Base-by-base conservation (phyloP, 2,113 vertebrate species). In the Lepisosteus osseus region DNA sequence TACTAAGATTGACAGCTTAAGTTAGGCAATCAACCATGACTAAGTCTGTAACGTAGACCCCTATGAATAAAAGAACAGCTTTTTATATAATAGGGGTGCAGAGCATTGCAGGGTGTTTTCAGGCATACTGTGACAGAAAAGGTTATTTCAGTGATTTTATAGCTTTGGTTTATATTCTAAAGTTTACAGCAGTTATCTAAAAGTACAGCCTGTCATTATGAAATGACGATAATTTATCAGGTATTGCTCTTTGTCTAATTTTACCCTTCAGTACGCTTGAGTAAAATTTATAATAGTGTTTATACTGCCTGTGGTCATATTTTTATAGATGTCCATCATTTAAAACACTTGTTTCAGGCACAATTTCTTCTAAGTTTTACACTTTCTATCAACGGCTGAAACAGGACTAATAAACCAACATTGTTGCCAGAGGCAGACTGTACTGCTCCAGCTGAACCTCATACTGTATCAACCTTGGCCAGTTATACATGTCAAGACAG, bases 281-380 rank as follows among this genome's bases (percentile, higher is more conserved):
- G 85, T 86, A 81, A 82, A 87, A 85, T 75, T 77, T 76, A 83
- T 85, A 83, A 85, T 80, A 82, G 83, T 78, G 74, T 59, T 59
- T 59, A 59, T 59, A 59, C 14, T 13, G 57, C 57, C 57, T 59
- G n/a, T n/a, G 12, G 57, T 59, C 57, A n/a, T n/a, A 11, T n/a
- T 13, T 59, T 59, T 59, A 59, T 59, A 59, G 57, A 59, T 59
- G 57, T 78, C 83, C 81, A 86, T 89, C 83, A 86, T 87, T 90
- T 90, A 86, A 88, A 87, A 89, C 82, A 86, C 86, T 88, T 86
- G 86, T 90, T 89, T 88, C 85, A 84, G 85, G 80, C 78, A 54
- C 81, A 78, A 83, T 87, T 87, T 88, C 83, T 82, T 78, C 69
- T 73, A 70, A 76, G 81, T 87, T 87, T 85, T 86, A 87, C 81